Conservation (phyloP, 2,888 invertebrate genomes). For the Erebia epiphron region DNA sequence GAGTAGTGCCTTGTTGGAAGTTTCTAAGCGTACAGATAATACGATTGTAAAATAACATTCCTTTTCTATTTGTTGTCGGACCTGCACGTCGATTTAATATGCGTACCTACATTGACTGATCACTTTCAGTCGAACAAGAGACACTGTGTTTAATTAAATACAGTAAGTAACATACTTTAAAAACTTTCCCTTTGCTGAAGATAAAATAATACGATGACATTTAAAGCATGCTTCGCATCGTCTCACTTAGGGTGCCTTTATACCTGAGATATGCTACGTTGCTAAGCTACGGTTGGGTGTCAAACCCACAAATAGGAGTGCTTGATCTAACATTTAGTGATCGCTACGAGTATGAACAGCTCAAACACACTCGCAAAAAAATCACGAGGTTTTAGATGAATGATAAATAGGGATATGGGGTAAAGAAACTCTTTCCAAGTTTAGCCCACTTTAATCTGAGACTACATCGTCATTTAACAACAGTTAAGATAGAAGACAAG, state of each 20-base stretch:
- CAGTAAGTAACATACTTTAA: conserved; percentile 1
- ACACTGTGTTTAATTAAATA: conserved; percentile 28
- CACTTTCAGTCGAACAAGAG: conserved; percentile 30
- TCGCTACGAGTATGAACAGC: not conserved
- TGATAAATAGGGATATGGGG: too few relatives aligned
- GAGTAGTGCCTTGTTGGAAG: not conserved
- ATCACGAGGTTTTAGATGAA: too few relatives aligned
- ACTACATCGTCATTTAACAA: not conserved
- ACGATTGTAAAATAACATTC: conserved; percentile 51
- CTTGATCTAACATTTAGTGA: not conserved
- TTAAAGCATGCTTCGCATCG: not conserved
- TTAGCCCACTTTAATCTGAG: too few relatives aligned
- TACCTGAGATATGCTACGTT: too few relatives aligned
- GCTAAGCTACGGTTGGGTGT: too few relatives aligned
- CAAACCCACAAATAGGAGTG: too few relatives aligned
- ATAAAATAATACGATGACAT: conserved; percentile 9
- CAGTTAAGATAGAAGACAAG: not conserved
- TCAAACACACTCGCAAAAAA: too few relatives aligned
- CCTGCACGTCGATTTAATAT: conserved; percentile 55
- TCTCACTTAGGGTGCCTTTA: not conserved
- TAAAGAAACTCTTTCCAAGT: too few relatives aligned
- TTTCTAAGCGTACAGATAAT: conserved; percentile 4
- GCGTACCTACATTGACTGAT: conserved; percentile 53
- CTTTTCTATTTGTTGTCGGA: conserved; percentile 40
- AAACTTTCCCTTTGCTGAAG: conserved; percentile 17